Evolutionary conservation across 92 coral and sea anemone genomes (phyloP).

Genomic region (Zoanthus solanderi): DNA sequence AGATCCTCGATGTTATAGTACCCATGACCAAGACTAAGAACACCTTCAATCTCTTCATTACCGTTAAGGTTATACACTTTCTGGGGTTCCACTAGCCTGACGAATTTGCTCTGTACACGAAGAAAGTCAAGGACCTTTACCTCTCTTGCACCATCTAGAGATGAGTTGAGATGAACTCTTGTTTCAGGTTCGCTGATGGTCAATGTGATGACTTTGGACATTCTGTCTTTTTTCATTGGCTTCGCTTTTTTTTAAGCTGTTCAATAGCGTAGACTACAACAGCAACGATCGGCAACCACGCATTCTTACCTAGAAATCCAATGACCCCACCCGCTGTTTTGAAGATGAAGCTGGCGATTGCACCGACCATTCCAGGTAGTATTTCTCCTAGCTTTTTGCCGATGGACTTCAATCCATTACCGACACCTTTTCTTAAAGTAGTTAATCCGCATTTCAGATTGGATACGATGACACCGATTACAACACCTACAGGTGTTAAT

Average conservation of each 20-base stretch:
- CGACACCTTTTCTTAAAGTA: conserved; percentile 57
- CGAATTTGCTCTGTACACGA: neutral
- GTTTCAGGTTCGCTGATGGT: neutral
- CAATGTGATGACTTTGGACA: neutral
- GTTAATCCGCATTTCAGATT: conserved; percentile 45
- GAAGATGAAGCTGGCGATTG: conserved; percentile 60
- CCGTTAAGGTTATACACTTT: neutral
- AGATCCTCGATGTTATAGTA: neutral
- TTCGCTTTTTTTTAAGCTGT: conserved; percentile 35
- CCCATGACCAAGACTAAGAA: neutral
- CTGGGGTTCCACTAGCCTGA: neutral
- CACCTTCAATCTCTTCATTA: neutral
- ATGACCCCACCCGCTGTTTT: conserved; percentile 62
- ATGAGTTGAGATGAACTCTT: neutral
- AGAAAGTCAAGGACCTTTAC: neutral
- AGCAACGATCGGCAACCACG: conserved; percentile 63
- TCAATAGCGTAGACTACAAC: conserved; percentile 50
- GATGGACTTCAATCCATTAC: conserved; percentile 54
- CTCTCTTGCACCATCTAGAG: neutral
- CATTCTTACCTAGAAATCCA: conserved; percentile 55
- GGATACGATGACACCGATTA: conserved; percentile 56
- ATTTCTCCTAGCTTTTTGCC: conserved; percentile 56
- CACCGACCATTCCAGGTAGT: conserved; percentile 64
- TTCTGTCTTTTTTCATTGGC: neutral
- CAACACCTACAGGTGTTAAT: conserved; percentile 57